Percentiles rank a stretch among this genome's conserved stretches.
Conservation (phyloP, 92 coral and sea anemone genomes). For the Heliopora coerulea region DNA sequence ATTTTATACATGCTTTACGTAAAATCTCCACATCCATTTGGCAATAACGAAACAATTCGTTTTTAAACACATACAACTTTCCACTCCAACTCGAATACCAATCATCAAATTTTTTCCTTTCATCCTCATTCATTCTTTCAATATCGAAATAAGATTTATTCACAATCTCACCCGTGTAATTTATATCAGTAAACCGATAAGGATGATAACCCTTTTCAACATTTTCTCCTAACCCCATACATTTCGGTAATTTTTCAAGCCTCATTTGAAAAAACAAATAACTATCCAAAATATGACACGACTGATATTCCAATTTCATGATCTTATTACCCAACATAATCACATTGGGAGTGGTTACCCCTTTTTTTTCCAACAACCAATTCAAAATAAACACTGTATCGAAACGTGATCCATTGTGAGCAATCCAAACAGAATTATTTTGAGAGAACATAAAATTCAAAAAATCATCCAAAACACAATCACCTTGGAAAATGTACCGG, state of each 20-base stretch:
- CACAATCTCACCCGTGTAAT: conserved; percentile 18
- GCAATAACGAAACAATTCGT: conserved; percentile 15
- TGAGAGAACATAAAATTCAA: neutral
- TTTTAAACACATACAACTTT: neutral
- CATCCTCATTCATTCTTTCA: neutral
- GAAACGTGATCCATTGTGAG: conserved; percentile 14
- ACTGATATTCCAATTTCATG: neutral
- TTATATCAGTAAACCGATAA: conserved; percentile 14
- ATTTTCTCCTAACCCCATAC: conserved; percentile 1
- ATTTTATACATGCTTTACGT: conserved; percentile 19
- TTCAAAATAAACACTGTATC: conserved; percentile 16
- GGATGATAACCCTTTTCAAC: conserved; percentile 26
- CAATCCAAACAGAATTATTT: neutral
- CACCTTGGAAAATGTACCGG: neutral
- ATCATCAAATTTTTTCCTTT: neutral
- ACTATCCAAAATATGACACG: conserved; percentile 3
- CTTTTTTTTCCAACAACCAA: neutral
- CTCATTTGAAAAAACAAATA: conserved; percentile 19
- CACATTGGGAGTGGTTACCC: conserved; percentile 10
- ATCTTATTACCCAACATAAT: conserved; percentile 28
- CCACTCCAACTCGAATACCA: neutral
- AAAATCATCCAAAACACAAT: neutral
- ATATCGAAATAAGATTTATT: neutral
- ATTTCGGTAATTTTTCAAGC: conserved; percentile 1
- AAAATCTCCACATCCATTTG: conserved; percentile 8